Percentiles rank a stretch among this genome's conserved stretches.
Evolutionary conservation across 2,113 vertebrate genomes (phyloP).

Genomic region (Cyrtonyx montezumae): DNA sequence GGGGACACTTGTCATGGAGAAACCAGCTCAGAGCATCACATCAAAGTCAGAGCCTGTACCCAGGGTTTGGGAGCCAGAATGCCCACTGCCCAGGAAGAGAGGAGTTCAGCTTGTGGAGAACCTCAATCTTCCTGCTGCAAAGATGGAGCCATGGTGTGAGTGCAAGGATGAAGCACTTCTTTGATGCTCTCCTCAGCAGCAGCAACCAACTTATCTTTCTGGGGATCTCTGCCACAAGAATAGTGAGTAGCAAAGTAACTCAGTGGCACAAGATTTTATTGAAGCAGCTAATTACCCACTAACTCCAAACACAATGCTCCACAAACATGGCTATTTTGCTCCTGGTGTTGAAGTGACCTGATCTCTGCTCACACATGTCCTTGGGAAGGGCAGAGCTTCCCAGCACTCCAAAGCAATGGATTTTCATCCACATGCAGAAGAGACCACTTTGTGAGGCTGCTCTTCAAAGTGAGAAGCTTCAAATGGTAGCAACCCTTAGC

Average conservation of each 20-base stretch:
- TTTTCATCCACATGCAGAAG: neutral
- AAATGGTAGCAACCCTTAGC: neutral
- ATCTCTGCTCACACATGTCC: accelerated
- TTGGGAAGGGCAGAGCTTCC: neutral
- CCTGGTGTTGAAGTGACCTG: neutral
- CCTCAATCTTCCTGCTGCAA: neutral
- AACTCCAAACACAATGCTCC: neutral
- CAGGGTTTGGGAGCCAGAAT: neutral
- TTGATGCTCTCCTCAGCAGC: neutral
- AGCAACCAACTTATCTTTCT: accelerated
- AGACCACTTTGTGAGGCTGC: neutral
- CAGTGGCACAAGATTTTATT: neutral
- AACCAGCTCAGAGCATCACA: neutral
- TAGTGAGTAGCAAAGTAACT: neutral
- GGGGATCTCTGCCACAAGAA: neutral
- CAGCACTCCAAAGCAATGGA: accelerated
- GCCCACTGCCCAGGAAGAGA: neutral
- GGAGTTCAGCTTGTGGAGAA: neutral
- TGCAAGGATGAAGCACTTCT: accelerated
- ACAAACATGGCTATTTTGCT: neutral
- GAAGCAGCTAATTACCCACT: neutral
- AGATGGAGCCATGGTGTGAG: neutral
- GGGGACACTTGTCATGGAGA: neutral
- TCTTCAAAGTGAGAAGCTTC: neutral
- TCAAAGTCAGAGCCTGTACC: neutral